Percentiles rank a stretch among this genome's conserved stretches.
Evolutionary conservation across 2,888 invertebrate genomes (phyloP).

Genomic region (Galerucella calmariensis): DNA sequence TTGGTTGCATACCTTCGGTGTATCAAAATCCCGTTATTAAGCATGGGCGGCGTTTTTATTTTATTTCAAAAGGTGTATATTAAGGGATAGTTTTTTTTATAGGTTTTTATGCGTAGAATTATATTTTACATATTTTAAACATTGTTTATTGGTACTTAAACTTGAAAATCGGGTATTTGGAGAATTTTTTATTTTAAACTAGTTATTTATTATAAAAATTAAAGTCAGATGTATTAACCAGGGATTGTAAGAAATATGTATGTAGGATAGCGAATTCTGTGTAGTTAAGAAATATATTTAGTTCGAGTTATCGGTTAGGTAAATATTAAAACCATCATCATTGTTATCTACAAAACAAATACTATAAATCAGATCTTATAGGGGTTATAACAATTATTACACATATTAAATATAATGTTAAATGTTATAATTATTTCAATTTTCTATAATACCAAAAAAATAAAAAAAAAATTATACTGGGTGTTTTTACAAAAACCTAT

Average conservation of each 20-base stretch:
- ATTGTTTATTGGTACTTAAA: too few species aligned
- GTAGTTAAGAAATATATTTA: constrained; percentile 16
- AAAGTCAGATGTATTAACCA: too few species aligned
- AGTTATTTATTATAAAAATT: too few species aligned
- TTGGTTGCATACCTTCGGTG: constrained; percentile 1
- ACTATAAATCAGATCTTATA: constrained; percentile 37
- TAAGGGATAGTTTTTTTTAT: too few species aligned
- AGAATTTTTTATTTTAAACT: too few species aligned
- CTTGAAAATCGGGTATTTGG: too few species aligned
- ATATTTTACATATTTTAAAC: too few species aligned
- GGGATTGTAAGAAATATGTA: background rate
- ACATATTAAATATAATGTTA: background rate
- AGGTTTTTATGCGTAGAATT: too few species aligned
- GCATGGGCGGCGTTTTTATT: background rate
- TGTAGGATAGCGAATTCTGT: background rate
- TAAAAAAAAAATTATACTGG: too few species aligned
- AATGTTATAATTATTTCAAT: constrained; percentile 5
- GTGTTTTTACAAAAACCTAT: too few species aligned
- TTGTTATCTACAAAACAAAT: constrained; percentile 37
- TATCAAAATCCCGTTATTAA: background rate
- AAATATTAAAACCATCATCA: constrained; percentile 50
- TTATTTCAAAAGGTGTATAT: background rate
- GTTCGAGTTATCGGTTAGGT: constrained; percentile 42
- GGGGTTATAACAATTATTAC: constrained; percentile 29
- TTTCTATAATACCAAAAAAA: background rate